Percentiles rank a stretch among this genome's conserved stretches.
Evolutionary conservation across 1,140 invertebrate genomes (phyloP).

Genomic region (Melipona quadrifasciata): DNA sequence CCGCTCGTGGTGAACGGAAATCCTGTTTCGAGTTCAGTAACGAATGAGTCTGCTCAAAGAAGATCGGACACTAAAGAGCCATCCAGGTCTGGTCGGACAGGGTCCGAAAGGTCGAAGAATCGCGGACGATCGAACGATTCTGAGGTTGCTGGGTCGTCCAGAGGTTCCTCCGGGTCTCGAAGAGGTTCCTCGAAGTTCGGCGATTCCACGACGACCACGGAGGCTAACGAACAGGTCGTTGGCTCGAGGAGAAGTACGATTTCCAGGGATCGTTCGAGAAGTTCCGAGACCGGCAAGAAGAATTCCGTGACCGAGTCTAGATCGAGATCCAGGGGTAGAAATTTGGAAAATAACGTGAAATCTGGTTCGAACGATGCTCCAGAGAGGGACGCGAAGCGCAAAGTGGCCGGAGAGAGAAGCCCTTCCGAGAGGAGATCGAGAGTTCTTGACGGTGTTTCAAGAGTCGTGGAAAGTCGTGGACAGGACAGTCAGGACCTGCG

Average conservation of each 20-base stretch:
- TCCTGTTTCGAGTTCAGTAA: not conserved
- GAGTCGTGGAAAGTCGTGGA: slow-evolving; percentile 39
- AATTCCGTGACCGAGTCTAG: slow-evolving; percentile 13
- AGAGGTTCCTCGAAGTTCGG: slow-evolving; percentile 61
- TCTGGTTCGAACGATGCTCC: not conserved
- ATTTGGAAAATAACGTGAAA: slow-evolving; percentile 18
- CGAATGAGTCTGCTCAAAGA: not conserved
- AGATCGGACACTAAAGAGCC: slow-evolving; percentile 45
- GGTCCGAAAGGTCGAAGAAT: slow-evolving; percentile 41
- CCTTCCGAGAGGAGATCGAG: slow-evolving; percentile 20
- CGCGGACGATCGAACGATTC: slow-evolving; percentile 28
- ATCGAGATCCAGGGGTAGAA: slow-evolving; percentile 26
- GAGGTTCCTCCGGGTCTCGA: not conserved
- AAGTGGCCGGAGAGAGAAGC: slow-evolving; percentile 34
- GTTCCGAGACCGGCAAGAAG: not conserved
- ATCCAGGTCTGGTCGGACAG: not conserved
- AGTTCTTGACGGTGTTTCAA: slow-evolving; percentile 29
- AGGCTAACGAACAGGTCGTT: slow-evolving; percentile 16
- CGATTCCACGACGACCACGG: slow-evolving; percentile 8
- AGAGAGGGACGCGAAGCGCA: slow-evolving; percentile 26
- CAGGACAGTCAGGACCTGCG: slow-evolving; percentile 50
- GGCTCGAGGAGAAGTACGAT: slow-evolving; percentile 15
- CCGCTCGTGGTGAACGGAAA: slow-evolving; percentile 56
- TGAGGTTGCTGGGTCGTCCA: not conserved
- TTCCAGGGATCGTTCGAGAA: slow-evolving; percentile 47